Conservation (phyloP, 2,888 invertebrate genomes). For the Lithosia quadra region DNA sequence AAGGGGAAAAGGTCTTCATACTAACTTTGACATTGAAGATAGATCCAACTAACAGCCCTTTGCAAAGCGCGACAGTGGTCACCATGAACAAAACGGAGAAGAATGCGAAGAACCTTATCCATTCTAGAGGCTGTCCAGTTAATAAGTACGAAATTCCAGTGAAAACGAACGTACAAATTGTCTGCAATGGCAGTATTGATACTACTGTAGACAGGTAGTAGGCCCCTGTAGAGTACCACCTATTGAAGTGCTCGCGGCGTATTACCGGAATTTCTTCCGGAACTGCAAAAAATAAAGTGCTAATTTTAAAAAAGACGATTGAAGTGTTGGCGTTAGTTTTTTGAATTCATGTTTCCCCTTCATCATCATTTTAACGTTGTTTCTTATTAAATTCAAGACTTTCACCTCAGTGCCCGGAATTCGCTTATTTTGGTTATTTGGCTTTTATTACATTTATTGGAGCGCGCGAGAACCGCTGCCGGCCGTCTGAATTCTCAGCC, state of each 20-base stretch:
- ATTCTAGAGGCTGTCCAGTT: conserved; percentile 94
- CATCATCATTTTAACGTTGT: no score
- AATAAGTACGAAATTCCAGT: conserved; percentile 93
- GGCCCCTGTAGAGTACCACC: conserved; percentile 95
- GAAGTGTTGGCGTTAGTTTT: background rate
- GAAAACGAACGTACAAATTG: conserved; percentile 91
- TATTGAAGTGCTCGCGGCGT: conserved; percentile 94
- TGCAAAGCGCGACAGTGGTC: conserved; percentile 94
- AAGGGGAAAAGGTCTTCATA: conserved; percentile 11
- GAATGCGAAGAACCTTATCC: conserved; percentile 90
- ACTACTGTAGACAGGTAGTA: conserved; percentile 93
- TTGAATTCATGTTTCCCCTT: background rate
- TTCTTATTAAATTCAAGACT: no score
- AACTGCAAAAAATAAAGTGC: conserved; percentile 84
- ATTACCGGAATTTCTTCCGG: conserved; percentile 94
- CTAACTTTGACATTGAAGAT: conserved; percentile 92
- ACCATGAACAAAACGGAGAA: conserved; percentile 91
- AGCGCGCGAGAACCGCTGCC: no score
- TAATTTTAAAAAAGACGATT: background rate
- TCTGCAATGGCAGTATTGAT: conserved; percentile 94
- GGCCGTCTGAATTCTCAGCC: no score
- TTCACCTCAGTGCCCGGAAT: no score
- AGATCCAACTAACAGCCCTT: conserved; percentile 95
- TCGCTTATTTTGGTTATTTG: no score
- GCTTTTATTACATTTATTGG: no score